Evolutionary conservation across 2,113 vertebrate genomes (phyloP).

Genomic region (Chaenocephalus aceratus): DNA sequence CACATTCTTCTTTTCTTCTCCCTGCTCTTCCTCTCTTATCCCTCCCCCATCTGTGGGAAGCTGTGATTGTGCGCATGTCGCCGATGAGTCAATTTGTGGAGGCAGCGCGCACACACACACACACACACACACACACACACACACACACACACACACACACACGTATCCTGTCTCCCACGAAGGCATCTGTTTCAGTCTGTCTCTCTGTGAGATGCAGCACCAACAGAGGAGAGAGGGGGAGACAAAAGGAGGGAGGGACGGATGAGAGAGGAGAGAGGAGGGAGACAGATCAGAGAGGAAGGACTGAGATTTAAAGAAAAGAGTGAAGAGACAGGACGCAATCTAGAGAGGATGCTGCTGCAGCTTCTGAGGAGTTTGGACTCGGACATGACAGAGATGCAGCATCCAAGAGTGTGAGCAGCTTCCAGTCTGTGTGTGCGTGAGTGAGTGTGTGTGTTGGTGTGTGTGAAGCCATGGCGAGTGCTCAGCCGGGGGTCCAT

Average conservation of each 20-base stretch:
- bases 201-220: constrained; percentile 75
- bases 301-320: constrained; percentile 21
- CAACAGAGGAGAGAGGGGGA: constrained; percentile 64
- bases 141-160: constrained; percentile 35
- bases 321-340: constrained; percentile 20
- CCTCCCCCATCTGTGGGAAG: constrained; percentile 82
- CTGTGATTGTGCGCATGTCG: constrained; percentile 80
- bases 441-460: neutral
- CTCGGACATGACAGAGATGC: constrained; percentile 53
- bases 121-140: constrained; percentile 39
- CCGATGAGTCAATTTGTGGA: constrained; percentile 82
- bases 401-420: constrained; percentile 52
- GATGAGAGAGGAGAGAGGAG: constrained; percentile 24
- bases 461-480: constrained; percentile 86
- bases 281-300: constrained; percentile 30
- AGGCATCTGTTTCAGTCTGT: constrained; percentile 81
- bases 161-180: constrained; percentile 75
- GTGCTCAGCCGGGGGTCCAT: constrained; percentile 92
- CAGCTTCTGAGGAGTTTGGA: constrained; percentile 71
- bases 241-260: constrained; percentile 45
- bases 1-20: constrained; percentile 40
- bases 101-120: constrained; percentile 64
- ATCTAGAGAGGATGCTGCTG: constrained; percentile 46
- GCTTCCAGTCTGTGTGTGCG: constrained; percentile 35
- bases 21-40: constrained; percentile 59